Evolutionary conservation across 2,797 vertebrate genomes (phyloP).

Genomic region (Alauda arvensis): DNA sequence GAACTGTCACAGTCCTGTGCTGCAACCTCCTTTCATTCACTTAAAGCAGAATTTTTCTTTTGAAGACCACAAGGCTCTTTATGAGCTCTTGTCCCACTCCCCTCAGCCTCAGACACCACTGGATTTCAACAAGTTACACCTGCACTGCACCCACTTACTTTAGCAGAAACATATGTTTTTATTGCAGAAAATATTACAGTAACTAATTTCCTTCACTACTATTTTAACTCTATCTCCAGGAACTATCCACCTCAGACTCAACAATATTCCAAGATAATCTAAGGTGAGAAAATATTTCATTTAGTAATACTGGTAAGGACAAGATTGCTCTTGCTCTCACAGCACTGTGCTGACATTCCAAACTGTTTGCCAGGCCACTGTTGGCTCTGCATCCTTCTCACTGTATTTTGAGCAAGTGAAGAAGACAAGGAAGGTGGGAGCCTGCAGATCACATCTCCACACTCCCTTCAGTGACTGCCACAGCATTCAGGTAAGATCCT

Average conservation of each 20-base stretch:
- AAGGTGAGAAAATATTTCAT: background rate
- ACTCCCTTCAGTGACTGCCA: background rate
- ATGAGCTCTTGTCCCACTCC: background rate
- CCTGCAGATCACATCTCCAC: background rate
- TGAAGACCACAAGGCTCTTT: background rate
- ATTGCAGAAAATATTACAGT: background rate
- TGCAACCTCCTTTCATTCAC: background rate
- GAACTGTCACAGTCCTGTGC: accelerated
- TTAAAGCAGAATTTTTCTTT: background rate
- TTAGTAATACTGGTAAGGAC: background rate
- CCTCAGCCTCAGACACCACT: background rate
- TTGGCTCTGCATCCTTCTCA: background rate
- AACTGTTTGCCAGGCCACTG: background rate
- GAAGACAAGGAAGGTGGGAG: background rate
- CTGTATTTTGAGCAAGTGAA: background rate
- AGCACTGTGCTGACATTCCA: background rate
- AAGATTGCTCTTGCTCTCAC: background rate
- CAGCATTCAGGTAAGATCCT: accelerated
- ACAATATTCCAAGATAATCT: background rate
- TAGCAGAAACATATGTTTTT: background rate
- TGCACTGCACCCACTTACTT: background rate
- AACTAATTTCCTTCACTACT: background rate
- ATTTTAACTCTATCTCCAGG: background rate
- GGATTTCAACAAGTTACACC: background rate
- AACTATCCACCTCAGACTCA: background rate